Evolutionary conservation across 2,113 vertebrate genomes (phyloP).

Genomic region (Malurus elegans): DNA sequence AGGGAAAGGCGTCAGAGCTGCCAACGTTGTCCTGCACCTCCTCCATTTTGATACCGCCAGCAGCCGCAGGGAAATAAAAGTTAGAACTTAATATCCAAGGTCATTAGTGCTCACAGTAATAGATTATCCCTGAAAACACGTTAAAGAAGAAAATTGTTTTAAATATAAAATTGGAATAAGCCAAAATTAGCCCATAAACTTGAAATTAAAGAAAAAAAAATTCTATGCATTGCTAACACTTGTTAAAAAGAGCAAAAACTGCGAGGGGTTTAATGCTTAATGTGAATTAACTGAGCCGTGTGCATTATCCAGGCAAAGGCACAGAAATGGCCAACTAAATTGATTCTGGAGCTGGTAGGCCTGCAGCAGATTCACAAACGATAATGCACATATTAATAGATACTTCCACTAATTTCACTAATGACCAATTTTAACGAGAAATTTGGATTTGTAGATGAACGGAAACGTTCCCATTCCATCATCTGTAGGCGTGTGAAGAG

Average conservation of each 20-base stretch:
- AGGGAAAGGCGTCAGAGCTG: background rate
- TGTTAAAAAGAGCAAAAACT: slow-evolving; percentile 39
- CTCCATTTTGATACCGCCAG: slow-evolving; percentile 20
- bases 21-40: background rate
- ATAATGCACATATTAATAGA: slow-evolving; percentile 48
- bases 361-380: slow-evolving; percentile 43
- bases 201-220: background rate
- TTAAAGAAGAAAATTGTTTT: slow-evolving; percentile 40
- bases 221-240: background rate
- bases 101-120: slow-evolving; percentile 32
- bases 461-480: background rate
- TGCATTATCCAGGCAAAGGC: slow-evolving; percentile 5
- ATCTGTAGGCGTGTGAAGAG: background rate
- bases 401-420: slow-evolving; percentile 47
- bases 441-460: slow-evolving; percentile 45
- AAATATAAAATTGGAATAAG: slow-evolving; percentile 37
- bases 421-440: slow-evolving; percentile 46
- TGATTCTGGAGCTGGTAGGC: slow-evolving; percentile 40
- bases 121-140: slow-evolving; percentile 11
- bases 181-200: slow-evolving; percentile 35
- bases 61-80: slow-evolving; percentile 28
- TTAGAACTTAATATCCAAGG: slow-evolving; percentile 47
- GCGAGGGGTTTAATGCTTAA: slow-evolving; percentile 23
- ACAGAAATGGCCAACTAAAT: slow-evolving; percentile 25
- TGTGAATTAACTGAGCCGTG: slow-evolving; percentile 37